These are phyloP conservation scores for Thalassoma bifasciatum DNA, from an alignment of 2,113 vertebrate genomes.

Conservation along the genomic window DNA sequence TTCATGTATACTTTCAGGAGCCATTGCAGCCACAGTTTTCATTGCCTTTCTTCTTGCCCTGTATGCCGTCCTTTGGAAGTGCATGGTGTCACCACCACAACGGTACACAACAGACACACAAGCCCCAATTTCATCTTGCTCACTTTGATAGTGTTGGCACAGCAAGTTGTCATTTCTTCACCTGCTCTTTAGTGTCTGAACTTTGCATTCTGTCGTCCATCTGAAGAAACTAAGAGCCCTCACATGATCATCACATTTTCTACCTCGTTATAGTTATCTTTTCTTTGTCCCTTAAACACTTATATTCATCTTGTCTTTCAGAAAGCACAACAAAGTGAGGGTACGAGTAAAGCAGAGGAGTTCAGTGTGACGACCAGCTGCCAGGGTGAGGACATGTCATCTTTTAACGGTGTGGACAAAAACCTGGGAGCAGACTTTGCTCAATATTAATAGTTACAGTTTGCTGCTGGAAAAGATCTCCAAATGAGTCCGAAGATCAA, in stretches of 20 bases:
- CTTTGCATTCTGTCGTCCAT: conserved; percentile 25
- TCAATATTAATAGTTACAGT: conserved; percentile 4
- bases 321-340: conserved; percentile 69
- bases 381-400: not conserved
- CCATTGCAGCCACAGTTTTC: conserved; percentile 81
- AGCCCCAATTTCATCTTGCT: conserved; percentile 8
- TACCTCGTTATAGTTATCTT: not conserved
- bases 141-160: conserved; percentile 34
- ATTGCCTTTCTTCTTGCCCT: conserved; percentile 79
- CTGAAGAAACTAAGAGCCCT: conserved; percentile 1
- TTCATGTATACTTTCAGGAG: conserved; percentile 63
- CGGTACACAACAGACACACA: conserved; percentile 64
- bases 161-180: not conserved
- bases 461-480: conserved; percentile 4
- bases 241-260: not conserved
- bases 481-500: conserved; percentile 13
- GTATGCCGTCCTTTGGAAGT: conserved; percentile 84
- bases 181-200: conserved; percentile 20
- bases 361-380: conserved; percentile 40
- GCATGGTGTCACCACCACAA: conserved; percentile 79
- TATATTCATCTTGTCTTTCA: conserved; percentile 43
- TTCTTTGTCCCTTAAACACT: not conserved
- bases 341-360: conserved; percentile 48
- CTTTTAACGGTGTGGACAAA: not conserved
- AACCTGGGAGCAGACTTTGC: conserved; percentile 6